phyloP scores from a whole-genome alignment of 2,113 vertebrate genomes.

The Nesoenas mayeri region DNA sequence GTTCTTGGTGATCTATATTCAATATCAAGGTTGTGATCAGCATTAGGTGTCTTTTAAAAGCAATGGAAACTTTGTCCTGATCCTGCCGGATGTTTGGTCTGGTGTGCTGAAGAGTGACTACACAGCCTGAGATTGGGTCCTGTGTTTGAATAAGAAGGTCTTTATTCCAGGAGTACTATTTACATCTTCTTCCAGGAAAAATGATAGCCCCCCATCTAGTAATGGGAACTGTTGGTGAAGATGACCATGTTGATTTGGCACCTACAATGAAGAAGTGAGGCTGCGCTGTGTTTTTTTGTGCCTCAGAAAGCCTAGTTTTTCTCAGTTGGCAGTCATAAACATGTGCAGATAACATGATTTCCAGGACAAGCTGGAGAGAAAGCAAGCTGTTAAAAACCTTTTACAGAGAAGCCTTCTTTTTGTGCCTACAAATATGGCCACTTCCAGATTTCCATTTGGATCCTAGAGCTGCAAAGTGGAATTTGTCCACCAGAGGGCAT shows the following conservation, averaged over 20 bases:
- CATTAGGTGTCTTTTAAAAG: not conserved
- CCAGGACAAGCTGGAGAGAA: not conserved
- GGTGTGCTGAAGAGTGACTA: not conserved
- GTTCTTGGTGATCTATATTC: not conserved
- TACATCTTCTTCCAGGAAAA: not conserved
- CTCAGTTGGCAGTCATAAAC: not conserved
- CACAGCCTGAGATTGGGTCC: not conserved
- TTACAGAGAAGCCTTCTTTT: not conserved
- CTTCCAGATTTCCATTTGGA: not conserved
- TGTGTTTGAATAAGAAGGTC: not conserved
- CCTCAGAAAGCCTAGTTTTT: not conserved
- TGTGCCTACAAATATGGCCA: constrained; percentile 29
- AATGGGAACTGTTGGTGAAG: not conserved
- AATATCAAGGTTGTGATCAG: not conserved
- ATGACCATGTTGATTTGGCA: not conserved
- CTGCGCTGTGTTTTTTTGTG: not conserved
- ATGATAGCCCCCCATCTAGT: not conserved
- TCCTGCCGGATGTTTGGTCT: not conserved
- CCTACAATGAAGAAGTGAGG: not conserved
- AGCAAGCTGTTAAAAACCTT: not conserved
- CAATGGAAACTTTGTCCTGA: not conserved
- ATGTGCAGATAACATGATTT: not conserved
- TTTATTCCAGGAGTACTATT: not conserved
- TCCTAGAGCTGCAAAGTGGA: constrained; percentile 5
- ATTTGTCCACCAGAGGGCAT: constrained; percentile 72